These are phyloP conservation scores for Triplophysa dalaica DNA, from an alignment of 2,113 vertebrate genomes.

Conservation along the genomic window DNA sequence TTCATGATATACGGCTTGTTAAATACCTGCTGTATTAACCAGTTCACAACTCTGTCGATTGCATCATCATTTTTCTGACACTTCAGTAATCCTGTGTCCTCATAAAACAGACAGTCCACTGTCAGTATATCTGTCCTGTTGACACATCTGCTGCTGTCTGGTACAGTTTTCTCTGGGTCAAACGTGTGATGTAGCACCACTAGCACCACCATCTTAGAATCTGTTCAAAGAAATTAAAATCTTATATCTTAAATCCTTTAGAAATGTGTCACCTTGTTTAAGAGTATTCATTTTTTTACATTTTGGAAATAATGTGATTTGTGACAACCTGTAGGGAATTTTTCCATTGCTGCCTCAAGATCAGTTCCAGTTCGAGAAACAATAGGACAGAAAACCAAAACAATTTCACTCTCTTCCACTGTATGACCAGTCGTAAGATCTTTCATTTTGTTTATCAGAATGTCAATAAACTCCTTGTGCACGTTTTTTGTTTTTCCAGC, in stretches of 20 bases:
- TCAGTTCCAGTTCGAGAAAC: slow-evolving; percentile 17
- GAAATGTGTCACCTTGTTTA: no score
- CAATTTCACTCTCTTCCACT: not conserved
- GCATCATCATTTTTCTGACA: slow-evolving; percentile 12
- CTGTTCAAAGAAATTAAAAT: not conserved
- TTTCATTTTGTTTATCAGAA: not conserved
- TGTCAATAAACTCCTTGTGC: not conserved
- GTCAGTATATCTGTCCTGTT: not conserved
- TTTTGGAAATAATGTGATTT: not conserved
- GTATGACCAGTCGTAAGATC: not conserved
- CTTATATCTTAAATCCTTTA: no score
- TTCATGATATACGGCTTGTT: not conserved
- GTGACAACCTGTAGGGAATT: not conserved
- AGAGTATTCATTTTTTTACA: no score
- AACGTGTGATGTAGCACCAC: slow-evolving; percentile 30
- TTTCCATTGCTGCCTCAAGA: not conserved
- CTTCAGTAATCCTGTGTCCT: slow-evolving; percentile 5
- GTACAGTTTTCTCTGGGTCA: not conserved
- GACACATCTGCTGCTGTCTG: not conserved
- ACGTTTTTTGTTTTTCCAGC: not conserved
- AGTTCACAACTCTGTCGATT: not conserved
- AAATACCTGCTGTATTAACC: not conserved
- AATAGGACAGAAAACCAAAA: slow-evolving; percentile 1
- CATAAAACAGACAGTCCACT: slow-evolving; percentile 6
- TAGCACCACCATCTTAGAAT: not conserved